These are phyloP conservation scores for Palythoa grandiflora DNA, from an alignment of 92 coral and sea anemone species.

Conservation along the genomic window DNA sequence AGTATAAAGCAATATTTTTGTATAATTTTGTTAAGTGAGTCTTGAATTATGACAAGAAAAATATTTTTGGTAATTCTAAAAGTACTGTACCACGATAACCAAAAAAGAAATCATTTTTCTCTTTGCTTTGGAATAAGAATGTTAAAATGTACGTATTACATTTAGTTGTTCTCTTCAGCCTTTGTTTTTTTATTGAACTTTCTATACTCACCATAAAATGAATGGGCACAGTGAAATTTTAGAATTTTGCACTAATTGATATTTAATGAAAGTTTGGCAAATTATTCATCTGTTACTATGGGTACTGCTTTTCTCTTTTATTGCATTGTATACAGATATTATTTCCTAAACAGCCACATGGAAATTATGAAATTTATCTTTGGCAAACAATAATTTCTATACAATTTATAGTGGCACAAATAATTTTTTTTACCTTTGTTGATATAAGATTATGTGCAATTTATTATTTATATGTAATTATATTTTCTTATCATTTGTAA, in stretches of 20 bases:
- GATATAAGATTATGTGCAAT: neutral
- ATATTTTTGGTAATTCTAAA: too few species aligned
- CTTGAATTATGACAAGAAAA: too few species aligned
- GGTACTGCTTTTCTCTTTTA: neutral
- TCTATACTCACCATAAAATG: neutral
- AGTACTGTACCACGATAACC: too few species aligned
- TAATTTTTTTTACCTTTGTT: neutral
- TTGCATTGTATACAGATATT: too few species aligned
- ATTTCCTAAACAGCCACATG: neutral
- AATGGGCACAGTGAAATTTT: neutral
- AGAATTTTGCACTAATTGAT: slow-evolving; percentile 11
- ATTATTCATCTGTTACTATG: neutral
- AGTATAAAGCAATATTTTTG: too few species aligned
- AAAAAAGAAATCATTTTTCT: too few species aligned
- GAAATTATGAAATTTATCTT: neutral
- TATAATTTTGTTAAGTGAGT: too few species aligned
- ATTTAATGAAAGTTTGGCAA: slow-evolving; percentile 24
- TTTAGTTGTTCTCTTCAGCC: neutral
- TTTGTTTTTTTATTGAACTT: neutral
- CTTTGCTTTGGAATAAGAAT: too few species aligned
- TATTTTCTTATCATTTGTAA: neutral
- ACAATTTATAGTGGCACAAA: neutral
- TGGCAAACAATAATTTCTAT: neutral
- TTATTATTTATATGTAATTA: neutral
- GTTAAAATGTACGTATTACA: too few species aligned